phyloP scores from a whole-genome alignment of 2,888 invertebrate species.

The Lingula anatina region DNA sequence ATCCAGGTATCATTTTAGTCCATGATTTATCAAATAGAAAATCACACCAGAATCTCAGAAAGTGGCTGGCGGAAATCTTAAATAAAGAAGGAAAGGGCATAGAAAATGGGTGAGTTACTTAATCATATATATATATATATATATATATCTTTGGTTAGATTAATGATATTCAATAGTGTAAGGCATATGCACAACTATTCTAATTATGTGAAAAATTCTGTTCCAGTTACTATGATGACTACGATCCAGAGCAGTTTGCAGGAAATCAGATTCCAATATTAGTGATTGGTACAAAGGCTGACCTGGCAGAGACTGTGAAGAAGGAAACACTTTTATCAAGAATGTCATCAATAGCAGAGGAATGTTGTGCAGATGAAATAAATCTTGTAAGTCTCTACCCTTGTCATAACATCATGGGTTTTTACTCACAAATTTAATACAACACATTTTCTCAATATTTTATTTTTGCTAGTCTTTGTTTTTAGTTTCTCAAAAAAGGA shows the following conservation, averaged over 20 bases:
- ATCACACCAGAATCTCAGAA: constrained; percentile 86
- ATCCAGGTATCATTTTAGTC: constrained; percentile 82
- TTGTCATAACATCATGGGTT: too few species aligned
- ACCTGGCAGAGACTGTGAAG: constrained; percentile 74
- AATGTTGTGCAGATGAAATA: constrained; percentile 91
- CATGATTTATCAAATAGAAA: constrained; percentile 96
- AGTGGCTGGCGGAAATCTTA: constrained; percentile 88
- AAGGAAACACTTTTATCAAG: constrained; percentile 48
- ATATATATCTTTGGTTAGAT: too few species aligned
- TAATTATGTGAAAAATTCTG: too few species aligned
- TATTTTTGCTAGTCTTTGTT: too few species aligned
- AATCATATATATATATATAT: too few species aligned
- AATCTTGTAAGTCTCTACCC: constrained; percentile 61
- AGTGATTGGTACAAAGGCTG: constrained; percentile 89
- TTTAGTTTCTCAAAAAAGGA: too few species aligned
- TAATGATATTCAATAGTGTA: too few species aligned
- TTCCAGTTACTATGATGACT: too few species aligned
- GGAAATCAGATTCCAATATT: constrained; percentile 77
- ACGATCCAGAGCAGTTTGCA: constrained; percentile 53
- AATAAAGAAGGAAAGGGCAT: constrained; percentile 55
- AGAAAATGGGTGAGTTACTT: constrained; percentile 30
- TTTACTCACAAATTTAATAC: too few species aligned
- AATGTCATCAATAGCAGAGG: constrained; percentile 72
- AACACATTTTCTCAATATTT: too few species aligned
- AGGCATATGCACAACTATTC: too few species aligned